Evolutionary conservation across 2,113 vertebrate genomes (phyloP).

Genomic region (Myiagra hebetior): DNA sequence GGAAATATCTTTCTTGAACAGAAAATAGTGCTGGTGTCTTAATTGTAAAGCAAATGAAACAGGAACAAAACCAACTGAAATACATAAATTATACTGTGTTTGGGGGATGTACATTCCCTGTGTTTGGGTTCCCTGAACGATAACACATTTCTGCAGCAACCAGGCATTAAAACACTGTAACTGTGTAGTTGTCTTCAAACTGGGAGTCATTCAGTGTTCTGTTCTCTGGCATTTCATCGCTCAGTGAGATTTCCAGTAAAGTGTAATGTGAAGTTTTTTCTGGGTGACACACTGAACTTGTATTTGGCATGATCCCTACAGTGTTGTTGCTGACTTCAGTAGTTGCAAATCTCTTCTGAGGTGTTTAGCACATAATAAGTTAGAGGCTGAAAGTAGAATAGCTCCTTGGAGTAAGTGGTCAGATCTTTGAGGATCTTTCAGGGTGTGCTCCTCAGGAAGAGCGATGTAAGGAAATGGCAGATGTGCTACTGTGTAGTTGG

Average conservation of each 20-base stretch:
- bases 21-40: neutral
- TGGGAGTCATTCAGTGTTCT: neutral
- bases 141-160: neutral
- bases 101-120: neutral
- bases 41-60: neutral
- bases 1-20: neutral
- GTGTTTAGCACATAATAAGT: neutral
- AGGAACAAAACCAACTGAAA: neutral
- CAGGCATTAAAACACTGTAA: neutral
- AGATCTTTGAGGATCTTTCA: neutral
- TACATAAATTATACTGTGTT: neutral
- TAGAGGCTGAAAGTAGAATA: neutral
- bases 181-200: neutral
- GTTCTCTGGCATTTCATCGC: neutral
- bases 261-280: neutral
- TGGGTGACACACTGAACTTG: no score
- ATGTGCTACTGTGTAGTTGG: accelerated
- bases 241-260: neutral
- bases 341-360: neutral
- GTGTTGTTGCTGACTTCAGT: neutral
- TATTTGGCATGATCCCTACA: accelerated
- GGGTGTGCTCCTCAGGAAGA: neutral
- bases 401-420: neutral
- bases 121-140: neutral
- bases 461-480: neutral